Evolutionary conservation across 2,113 vertebrate genomes (phyloP).

Genomic region (Odobenus rosmarus): DNA sequence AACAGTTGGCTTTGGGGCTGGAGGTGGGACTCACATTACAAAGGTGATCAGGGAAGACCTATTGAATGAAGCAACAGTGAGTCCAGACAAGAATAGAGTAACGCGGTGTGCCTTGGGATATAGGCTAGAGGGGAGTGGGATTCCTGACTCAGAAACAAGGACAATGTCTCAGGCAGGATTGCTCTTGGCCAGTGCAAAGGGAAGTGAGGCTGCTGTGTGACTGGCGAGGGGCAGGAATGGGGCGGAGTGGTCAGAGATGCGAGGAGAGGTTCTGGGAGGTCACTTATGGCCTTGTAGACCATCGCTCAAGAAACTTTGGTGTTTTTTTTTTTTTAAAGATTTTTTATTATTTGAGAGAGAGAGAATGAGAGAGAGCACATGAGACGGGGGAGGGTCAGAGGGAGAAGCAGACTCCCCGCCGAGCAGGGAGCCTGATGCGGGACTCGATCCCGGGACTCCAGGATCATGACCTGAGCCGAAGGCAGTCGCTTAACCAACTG

Average conservation of each 20-base stretch:
- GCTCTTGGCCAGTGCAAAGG: not conserved
- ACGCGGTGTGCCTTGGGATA: not conserved
- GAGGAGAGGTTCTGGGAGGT: not conserved
- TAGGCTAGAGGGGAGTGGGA: not conserved
- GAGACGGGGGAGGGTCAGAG: no score
- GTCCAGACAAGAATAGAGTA: not conserved
- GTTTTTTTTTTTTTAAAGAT: no score
- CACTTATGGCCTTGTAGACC: not conserved
- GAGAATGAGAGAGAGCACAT: no score
- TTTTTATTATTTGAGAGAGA: no score
- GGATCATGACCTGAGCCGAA: no score
- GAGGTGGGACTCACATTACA: not conserved
- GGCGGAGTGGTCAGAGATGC: not conserved
- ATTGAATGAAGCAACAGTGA: not conserved
- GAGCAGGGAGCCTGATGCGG: no score
- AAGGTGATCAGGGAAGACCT: not conserved
- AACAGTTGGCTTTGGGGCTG: not conserved
- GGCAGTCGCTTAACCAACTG: no score
- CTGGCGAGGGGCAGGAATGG: not conserved
- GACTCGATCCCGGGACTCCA: no score
- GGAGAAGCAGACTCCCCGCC: no score
- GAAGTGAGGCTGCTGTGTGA: not conserved
- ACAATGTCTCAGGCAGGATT: not conserved
- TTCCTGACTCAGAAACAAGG: not conserved
- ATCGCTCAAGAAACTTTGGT: not conserved